phyloP scores from a whole-genome alignment of 2,113 vertebrate genomes.

The Leucosticte australis region DNA sequence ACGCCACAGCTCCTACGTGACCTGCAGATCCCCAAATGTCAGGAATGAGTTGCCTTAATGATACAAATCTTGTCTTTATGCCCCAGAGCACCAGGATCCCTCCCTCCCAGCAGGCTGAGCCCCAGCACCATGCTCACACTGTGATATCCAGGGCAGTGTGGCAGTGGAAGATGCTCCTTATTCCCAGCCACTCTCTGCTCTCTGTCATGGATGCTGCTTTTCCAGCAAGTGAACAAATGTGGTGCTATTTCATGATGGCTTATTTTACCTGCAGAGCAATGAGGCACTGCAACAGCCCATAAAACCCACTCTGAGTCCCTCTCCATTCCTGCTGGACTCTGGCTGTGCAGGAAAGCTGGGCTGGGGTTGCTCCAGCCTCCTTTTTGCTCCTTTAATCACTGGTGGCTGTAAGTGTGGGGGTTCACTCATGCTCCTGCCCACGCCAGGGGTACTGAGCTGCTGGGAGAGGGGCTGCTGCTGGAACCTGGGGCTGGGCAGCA shows the following conservation, averaged over 20 bases:
- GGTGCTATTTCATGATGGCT: not conserved
- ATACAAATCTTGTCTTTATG: accelerated
- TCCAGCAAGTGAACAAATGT: accelerated
- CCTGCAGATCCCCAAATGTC: not conserved
- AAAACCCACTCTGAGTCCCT: not conserved
- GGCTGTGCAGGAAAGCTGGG: not conserved
- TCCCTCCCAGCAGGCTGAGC: not conserved
- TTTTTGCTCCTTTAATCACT: not conserved
- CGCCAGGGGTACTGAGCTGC: not conserved
- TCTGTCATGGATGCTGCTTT: not conserved
- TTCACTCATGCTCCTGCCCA: accelerated
- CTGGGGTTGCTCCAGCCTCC: not conserved
- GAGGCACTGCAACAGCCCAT: not conserved
- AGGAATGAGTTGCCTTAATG: too few relatives aligned
- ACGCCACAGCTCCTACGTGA: accelerated
- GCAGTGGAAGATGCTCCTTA: accelerated
- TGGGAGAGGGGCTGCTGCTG: not conserved
- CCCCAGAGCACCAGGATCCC: not conserved
- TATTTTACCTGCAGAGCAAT: not conserved
- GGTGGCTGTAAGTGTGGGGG: not conserved
- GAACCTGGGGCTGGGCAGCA: not conserved
- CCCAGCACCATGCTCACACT: accelerated
- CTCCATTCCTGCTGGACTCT: not conserved
- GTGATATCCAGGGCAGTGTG: accelerated
- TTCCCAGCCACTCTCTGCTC: not conserved